Evolutionary conservation across 35 echinoderm and acorn worm species (phyloP).

Genomic region (Nesometra sesokonis): DNA sequence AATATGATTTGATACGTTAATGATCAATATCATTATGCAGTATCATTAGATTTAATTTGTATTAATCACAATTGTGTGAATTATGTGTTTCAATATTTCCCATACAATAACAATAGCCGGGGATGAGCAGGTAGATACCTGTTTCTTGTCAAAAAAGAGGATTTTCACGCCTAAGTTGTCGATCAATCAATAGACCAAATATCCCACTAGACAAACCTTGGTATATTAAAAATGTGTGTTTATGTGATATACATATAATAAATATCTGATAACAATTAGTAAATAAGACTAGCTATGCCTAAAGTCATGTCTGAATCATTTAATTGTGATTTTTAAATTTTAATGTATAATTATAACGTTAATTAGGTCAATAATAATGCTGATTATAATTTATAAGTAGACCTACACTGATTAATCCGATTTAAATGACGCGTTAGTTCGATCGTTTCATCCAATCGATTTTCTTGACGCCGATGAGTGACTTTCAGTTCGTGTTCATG

Average conservation of each 20-base stretch:
- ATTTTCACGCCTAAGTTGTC: neutral
- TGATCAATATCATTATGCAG: neutral
- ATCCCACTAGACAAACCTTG: too few species aligned
- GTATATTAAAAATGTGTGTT: too few species aligned
- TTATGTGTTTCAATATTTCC: neutral
- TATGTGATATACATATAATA: too few species aligned
- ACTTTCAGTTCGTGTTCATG: neutral
- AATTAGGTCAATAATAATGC: neutral
- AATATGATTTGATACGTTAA: neutral
- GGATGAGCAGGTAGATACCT: neutral
- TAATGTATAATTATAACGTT: too few species aligned
- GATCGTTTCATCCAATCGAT: neutral
- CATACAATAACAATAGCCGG: neutral
- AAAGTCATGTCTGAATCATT: too few species aligned
- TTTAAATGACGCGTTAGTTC: neutral
- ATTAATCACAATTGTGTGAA: neutral
- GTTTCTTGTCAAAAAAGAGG: neutral
- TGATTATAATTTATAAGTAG: neutral
- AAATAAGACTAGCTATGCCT: too few species aligned
- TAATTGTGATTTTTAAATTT: too few species aligned
- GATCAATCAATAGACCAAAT: neutral
- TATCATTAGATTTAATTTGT: neutral
- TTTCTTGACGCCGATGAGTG: neutral
- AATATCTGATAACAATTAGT: too few species aligned
- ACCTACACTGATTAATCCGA: neutral